phyloP scores from a whole-genome alignment of 2,888 invertebrate species.

The Phyllotreta striolata region DNA sequence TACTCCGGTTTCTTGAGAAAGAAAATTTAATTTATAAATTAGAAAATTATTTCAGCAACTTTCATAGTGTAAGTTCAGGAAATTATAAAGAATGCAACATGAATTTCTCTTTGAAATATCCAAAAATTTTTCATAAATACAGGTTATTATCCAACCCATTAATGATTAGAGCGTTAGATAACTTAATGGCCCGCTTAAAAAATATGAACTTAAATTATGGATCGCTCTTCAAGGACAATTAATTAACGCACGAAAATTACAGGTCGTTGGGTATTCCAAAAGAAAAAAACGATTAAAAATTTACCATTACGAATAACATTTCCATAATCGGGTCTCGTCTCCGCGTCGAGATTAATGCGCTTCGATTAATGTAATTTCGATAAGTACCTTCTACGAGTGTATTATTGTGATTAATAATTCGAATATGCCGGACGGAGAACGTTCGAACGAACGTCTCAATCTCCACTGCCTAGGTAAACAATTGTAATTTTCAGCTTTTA shows the following conservation, averaged over 20 bases:
- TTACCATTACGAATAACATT: conserved; percentile 13
- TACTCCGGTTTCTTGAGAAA: too few species aligned
- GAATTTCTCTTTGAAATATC: too few species aligned
- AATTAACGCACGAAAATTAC: conserved; percentile 22
- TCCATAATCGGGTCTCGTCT: conserved; percentile 9
- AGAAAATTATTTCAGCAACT: too few species aligned
- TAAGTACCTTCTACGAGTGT: background rate
- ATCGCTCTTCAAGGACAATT: conserved; percentile 17
- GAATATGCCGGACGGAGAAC: background rate
- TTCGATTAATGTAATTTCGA: conserved; percentile 24
- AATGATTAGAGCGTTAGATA: background rate
- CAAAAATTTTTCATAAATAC: too few species aligned
- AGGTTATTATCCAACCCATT: background rate
- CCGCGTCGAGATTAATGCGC: conserved; percentile 15
- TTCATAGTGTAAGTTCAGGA: too few species aligned
- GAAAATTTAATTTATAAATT: too few species aligned
- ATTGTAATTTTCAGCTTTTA: too few species aligned
- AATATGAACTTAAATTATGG: background rate
- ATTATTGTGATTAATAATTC: conserved; percentile 12
- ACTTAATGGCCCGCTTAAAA: background rate
- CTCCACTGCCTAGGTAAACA: too few species aligned
- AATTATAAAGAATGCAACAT: too few species aligned
- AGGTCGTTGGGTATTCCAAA: background rate
- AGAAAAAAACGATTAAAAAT: conserved; percentile 17
- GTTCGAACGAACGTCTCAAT: conserved; percentile 2